Percentiles rank a stretch among this genome's conserved stretches.
Conservation (phyloP, 23 tunicate genomes). For the Diplosoma virens region DNA sequence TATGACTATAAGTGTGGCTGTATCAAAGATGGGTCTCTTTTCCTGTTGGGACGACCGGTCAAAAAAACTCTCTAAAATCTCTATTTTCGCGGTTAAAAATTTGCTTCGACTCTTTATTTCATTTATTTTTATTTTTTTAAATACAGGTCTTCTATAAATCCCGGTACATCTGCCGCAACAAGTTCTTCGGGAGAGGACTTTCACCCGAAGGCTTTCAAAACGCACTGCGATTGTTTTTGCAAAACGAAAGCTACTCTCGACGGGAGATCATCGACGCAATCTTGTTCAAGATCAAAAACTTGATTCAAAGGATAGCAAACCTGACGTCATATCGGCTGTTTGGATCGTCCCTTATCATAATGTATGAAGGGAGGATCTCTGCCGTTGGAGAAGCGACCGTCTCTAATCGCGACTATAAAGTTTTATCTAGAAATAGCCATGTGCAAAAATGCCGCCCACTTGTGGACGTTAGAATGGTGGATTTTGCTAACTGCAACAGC, state of each 20-base stretch:
- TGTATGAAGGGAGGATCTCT: slow-evolving; percentile 11
- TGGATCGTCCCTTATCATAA: slow-evolving; percentile 32
- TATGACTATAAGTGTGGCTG: too few relatives aligned
- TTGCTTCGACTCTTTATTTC: too few relatives aligned
- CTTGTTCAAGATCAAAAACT: background rate
- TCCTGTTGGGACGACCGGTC: too few relatives aligned
- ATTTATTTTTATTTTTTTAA: too few relatives aligned
- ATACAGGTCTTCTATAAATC: slow-evolving; percentile 22
- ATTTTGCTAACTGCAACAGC: slow-evolving; percentile 39
- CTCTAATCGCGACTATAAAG: background rate
- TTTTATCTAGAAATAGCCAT: background rate
- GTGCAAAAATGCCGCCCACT: background rate
- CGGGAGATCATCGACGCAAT: background rate
- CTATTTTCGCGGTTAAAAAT: too few relatives aligned
- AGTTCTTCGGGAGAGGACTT: slow-evolving; percentile 41
- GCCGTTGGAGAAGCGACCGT: background rate
- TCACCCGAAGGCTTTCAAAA: slow-evolving; percentile 7
- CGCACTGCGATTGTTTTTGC: slow-evolving; percentile 21
- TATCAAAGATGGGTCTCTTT: too few relatives aligned
- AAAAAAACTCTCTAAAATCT: too few relatives aligned
- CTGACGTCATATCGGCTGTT: slow-evolving; percentile 6
- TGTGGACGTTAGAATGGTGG: slow-evolving; percentile 41
- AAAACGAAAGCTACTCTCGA: background rate
- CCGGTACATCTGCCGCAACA: slow-evolving; percentile 37
- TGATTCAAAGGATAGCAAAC: background rate